Evolutionary conservation across 2,888 invertebrate species (phyloP), one percentile per base, ranked within the genome.

Genomic region (Eilema griseolum): DNA sequence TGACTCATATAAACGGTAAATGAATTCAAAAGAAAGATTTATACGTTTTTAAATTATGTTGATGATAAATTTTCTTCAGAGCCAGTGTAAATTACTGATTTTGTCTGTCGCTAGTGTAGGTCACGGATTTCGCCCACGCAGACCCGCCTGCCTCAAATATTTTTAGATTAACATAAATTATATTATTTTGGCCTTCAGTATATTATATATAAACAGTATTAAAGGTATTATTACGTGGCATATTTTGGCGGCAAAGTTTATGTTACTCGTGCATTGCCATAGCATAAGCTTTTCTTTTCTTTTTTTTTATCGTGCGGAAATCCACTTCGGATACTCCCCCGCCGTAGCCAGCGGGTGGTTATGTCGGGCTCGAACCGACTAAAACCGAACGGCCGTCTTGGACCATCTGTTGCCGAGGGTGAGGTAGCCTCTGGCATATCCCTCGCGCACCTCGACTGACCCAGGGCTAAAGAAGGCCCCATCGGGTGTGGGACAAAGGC

Each of bases 121-220:
- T 88, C 88, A 88, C 79, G 86, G 87, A 73, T 80, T 65, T 80
- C 88, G 85, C 89, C 89, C 83, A 88, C 88, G 76, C 77, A 28
- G 79, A 79, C 79, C 73, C 69, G 81, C 78, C 83, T 77, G 71
- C 72, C 66, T 75, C 79, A 73, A 78, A 71, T 82, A 80, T 78
- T 73, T 78, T 73, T 24, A 61, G 73, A 82, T 82, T 81, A 73
- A 70, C 82, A 79, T 82, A 80, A 78, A 78, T 73, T 78, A 74
- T 66, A 75, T 75, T 77, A 77, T 75, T 37, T 46, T 33, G 68
- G 65, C 69, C 62, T 60, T 66, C 59, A 66, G 12, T 56, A 28
- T 56, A 23, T 23, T 67, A 67, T 12, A 67, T 12, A 67, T 52
- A 33, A 61, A 56, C 23, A 31, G 3, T 52, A n/a, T 52, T n/a